Conservation (phyloP, 2,888 invertebrate genomes). For the Maniola hyperantus region DNA sequence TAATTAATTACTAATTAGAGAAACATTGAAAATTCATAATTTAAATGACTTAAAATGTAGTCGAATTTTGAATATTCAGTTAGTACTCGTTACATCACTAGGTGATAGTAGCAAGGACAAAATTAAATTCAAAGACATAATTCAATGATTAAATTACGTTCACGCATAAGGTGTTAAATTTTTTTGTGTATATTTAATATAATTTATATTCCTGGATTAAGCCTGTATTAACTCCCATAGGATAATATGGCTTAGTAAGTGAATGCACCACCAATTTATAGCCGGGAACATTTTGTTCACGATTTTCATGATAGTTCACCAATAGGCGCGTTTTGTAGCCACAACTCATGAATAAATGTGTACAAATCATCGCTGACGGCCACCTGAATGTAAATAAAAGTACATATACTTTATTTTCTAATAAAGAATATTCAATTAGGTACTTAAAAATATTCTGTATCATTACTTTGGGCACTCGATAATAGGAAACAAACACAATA, state of each 20-base stretch:
- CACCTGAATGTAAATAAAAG: conserved; percentile 79
- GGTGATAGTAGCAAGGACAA: neutral
- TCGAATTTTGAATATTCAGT: neutral
- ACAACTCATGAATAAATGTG: conserved; percentile 96
- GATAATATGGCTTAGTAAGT: conserved; percentile 14
- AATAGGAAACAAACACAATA: too few species aligned
- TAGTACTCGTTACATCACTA: conserved; percentile 5
- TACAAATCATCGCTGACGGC: conserved; percentile 96
- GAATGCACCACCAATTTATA: conserved; percentile 3
- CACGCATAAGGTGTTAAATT: too few species aligned
- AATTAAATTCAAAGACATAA: neutral
- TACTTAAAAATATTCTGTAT: neutral
- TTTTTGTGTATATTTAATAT: neutral
- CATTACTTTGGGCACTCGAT: too few species aligned
- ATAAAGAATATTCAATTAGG: neutral
- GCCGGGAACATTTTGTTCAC: neutral
- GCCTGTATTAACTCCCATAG: neutral
- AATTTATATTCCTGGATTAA: neutral
- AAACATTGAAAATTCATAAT: neutral
- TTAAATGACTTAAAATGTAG: neutral
- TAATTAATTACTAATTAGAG: neutral
- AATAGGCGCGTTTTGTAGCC: conserved; percentile 98
- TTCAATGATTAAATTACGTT: neutral
- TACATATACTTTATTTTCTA: neutral
- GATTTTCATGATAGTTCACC: conserved; percentile 93